These are phyloP conservation scores for Babyrousa celebensis DNA, from an alignment of 2,797 vertebrate genomes.

Conservation along the genomic window DNA sequence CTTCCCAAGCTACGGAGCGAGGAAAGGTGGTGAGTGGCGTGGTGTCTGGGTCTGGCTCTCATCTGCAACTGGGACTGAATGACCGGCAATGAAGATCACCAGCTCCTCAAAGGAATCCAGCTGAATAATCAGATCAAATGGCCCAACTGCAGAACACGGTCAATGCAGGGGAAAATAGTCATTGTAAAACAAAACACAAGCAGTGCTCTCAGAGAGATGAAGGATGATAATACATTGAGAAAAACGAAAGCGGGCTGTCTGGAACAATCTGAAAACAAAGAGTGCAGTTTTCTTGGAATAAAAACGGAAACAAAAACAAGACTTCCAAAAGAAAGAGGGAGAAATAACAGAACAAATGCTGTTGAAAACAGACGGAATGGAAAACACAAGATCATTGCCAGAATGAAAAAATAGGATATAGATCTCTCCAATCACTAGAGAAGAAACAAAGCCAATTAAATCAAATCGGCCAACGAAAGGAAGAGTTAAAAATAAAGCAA, in stretches of 20 bases:
- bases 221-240: not conserved
- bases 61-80: not conserved
- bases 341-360: constrained; percentile 38
- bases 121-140: constrained; percentile 36
- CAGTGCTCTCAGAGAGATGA: constrained; percentile 23
- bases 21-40: not conserved
- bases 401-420: constrained; percentile 41
- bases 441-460: constrained; percentile 70
- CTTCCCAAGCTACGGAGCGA: not conserved
- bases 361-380: constrained; percentile 41
- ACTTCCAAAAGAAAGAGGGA: constrained; percentile 44
- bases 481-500: constrained; percentile 1
- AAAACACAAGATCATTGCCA: constrained; percentile 45
- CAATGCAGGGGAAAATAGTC: not conserved
- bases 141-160: not conserved
- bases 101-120: constrained; percentile 22
- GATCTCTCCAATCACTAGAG: constrained; percentile 34
- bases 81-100: constrained; percentile 45
- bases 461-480: not conserved
- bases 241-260: constrained; percentile 64
- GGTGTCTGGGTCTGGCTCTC: not conserved
- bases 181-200: constrained; percentile 39
- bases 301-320: constrained; percentile 60
- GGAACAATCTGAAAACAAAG: constrained; percentile 40
- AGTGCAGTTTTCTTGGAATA: constrained; percentile 46